Evolutionary conservation across 2,113 vertebrate genomes (phyloP), one percentile per base, ranked within the genome.

Genomic region (Pelecanoides urinatrix): DNA sequence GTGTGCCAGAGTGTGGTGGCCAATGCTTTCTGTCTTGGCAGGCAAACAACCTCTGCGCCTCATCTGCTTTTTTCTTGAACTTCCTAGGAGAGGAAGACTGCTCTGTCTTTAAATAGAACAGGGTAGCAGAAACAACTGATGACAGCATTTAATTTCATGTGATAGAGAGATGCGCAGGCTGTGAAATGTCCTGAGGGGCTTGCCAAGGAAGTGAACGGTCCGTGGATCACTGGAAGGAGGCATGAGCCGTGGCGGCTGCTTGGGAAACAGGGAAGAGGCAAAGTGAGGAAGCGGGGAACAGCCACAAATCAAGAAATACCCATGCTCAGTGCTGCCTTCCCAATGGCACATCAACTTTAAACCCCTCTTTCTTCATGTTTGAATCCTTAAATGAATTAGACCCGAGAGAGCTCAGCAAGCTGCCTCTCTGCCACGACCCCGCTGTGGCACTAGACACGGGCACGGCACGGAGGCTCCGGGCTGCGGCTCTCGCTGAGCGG

Each of bases 131-230:
- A 95, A 47, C 58, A 79, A 18, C 30, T 1, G 4, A 59, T 63
- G 65, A 78, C 77, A 91, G 66, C 47, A 34, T 52, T 95, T 85
- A 38, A 85, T 96, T 90, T 88, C 71, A 55, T 16, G 53, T 30
- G 70, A 81, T 27, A 55, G 75, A 73, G 62, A 88, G 58, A 75
- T 13, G 66, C 36, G 59, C 1, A 2, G 74, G 75, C 92, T 86
- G 79, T 66, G 90, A 75, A 86, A 88, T 34, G 27, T 63, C 88
- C 71, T 0, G 10, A 52, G 65, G 75, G 71, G 36, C 21, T 82
- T 85, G 88, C 81, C 91, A 76, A 67, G 68, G 74, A 82, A 70
- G 50, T 3, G 40, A 70, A 59, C 2, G 12, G 36, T 36, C 68
- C 82, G 76, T 66, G 78, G 83, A 67, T 92, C 49, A n/a, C 67